Conservation (phyloP, 2,113 vertebrate species). For the Tragelaphus strepsiceros region DNA sequence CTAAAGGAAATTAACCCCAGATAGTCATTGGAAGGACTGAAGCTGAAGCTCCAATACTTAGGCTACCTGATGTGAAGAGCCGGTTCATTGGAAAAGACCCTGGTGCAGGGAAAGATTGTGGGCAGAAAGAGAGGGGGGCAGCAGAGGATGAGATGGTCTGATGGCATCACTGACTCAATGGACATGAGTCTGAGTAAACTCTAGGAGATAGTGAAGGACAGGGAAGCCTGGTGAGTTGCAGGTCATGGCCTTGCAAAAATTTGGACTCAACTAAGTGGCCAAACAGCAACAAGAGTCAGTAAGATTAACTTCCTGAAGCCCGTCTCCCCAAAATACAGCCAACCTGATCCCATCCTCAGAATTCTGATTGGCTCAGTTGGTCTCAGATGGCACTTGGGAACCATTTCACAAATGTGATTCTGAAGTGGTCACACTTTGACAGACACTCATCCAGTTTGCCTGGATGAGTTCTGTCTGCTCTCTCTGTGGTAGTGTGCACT, state of each 20-base stretch:
- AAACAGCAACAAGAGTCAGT: background rate
- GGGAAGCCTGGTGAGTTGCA: background rate
- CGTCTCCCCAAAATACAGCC: background rate
- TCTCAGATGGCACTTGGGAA: background rate
- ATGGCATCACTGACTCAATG: background rate
- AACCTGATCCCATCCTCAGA: background rate
- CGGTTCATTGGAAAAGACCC: background rate
- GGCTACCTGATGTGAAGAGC: background rate
- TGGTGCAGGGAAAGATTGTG: background rate
- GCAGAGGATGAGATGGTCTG: background rate
- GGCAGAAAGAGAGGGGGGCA: background rate
- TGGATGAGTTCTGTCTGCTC: background rate
- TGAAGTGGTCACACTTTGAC: background rate
- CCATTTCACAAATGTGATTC: background rate
- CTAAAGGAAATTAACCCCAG: background rate
- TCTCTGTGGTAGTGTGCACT: background rate
- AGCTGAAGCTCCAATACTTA: background rate
- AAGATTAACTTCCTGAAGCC: background rate
- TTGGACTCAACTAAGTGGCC: accelerated
- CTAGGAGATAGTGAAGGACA: background rate
- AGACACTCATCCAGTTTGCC: background rate
- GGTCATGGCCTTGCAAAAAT: background rate
- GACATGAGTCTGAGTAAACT: background rate
- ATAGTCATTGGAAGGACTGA: background rate
- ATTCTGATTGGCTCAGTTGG: background rate